A percentile compares a stretch with the other conserved stretches of the same genome.
Evolutionary conservation across 1,140 invertebrate genomes (phyloP).

Genomic region (Zaprionus gabonicus): DNA sequence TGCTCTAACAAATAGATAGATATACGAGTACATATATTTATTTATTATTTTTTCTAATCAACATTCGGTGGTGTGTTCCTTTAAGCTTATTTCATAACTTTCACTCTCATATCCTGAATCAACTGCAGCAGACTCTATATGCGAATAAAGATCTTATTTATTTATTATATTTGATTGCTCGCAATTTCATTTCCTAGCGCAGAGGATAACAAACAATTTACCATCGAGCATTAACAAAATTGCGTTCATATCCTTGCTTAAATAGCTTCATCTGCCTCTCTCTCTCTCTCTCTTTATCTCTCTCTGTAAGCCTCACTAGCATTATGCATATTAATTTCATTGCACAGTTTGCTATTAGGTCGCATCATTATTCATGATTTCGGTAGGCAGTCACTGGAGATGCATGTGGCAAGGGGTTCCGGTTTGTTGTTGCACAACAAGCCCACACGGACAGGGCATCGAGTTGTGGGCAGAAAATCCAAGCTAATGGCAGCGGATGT

Average conservation of each 20-base stretch:
- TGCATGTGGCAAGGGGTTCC: not conserved
- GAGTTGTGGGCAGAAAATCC: slow-evolving; percentile 30
- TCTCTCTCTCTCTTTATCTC: not conserved
- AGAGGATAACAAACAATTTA: not conserved
- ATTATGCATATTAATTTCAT: slow-evolving; percentile 73
- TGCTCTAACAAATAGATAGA: no score
- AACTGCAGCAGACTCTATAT: not conserved
- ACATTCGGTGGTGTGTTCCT: not conserved
- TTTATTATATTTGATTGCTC: not conserved
- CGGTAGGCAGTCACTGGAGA: not conserved
- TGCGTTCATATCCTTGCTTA: slow-evolving; percentile 11
- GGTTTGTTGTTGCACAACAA: slow-evolving; percentile 53
- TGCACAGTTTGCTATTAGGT: slow-evolving; percentile 54
- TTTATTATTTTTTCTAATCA: no score
- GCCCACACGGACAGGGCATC: not conserved
- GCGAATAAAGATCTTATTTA: not conserved
- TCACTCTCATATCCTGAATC: not conserved
- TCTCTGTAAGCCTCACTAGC: slow-evolving; percentile 16
- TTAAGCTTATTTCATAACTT: not conserved
- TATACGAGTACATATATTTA: no score
- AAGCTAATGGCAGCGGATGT: slow-evolving; percentile 55
- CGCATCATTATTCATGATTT: slow-evolving; percentile 68
- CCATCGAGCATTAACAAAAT: slow-evolving; percentile 16
- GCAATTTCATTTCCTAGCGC: not conserved
- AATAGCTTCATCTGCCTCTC: slow-evolving; percentile 7